phyloP scores from a whole-genome alignment of 2,888 invertebrate genomes.

The Dasypogon diadema region DNA sequence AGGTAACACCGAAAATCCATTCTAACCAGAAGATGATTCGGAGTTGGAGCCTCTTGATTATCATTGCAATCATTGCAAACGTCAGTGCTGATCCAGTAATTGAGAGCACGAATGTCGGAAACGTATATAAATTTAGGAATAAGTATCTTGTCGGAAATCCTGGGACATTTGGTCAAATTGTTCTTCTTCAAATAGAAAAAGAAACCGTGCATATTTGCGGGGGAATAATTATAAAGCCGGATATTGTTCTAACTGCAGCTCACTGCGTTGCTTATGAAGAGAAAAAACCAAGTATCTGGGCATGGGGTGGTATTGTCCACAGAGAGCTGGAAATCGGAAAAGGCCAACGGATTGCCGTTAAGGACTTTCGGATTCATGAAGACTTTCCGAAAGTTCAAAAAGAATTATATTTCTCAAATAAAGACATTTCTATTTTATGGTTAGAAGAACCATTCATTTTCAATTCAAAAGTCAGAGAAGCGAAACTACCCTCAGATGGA shows the following conservation, averaged over 20 bases:
- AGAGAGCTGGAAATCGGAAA: not conserved
- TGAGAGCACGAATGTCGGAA: too few species aligned
- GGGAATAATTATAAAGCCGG: not conserved
- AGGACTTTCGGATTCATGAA: not conserved
- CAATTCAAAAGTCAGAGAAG: not conserved
- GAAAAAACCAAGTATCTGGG: not conserved
- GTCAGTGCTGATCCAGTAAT: too few species aligned
- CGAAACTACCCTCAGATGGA: not conserved
- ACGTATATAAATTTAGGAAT: too few species aligned
- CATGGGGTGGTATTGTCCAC: slow-evolving; percentile 12
- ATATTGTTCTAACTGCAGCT: slow-evolving; percentile 12
- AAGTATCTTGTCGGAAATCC: too few species aligned
- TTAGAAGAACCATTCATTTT: not conserved
- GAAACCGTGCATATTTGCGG: too few species aligned
- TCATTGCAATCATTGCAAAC: too few species aligned
- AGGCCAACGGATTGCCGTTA: slow-evolving; percentile 9
- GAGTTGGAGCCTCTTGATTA: too few species aligned
- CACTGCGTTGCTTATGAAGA: not conserved
- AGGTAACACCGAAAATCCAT: too few species aligned
- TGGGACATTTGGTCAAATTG: too few species aligned
- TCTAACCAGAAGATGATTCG: too few species aligned
- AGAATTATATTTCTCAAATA: not conserved
- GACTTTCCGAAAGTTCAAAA: not conserved
- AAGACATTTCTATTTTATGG: slow-evolving; percentile 7
- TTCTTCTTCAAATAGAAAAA: too few species aligned